These are phyloP conservation scores for Trichonephila inaurata DNA, from an alignment of 1,140 invertebrate genomes.

Conservation along the genomic window DNA sequence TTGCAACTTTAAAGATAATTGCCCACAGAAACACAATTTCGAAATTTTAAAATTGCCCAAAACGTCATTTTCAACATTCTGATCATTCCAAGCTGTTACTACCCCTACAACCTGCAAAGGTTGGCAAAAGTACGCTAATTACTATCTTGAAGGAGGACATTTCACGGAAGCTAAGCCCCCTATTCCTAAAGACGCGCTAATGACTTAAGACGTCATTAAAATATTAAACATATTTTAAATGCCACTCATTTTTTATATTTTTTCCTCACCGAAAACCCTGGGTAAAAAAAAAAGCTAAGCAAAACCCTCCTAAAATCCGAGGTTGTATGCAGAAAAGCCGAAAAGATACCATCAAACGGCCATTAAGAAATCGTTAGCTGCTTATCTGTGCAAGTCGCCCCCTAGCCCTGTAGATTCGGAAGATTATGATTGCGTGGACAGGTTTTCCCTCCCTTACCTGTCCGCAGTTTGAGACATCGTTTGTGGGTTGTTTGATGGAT, in stretches of 20 bases:
- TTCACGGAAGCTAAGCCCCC: constrained; percentile 6
- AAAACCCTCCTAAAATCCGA: neutral
- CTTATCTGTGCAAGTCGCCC: constrained; percentile 44
- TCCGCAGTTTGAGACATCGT: neutral
- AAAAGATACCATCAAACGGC: constrained; percentile 69
- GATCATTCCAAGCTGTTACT: neutral
- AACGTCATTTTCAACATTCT: neutral
- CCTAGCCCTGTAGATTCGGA: neutral
- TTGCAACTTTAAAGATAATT: neutral
- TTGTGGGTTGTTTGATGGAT: constrained; percentile 40
- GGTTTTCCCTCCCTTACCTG: constrained; percentile 40
- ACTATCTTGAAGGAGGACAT: neutral
- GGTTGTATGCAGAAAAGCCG: constrained; percentile 20
- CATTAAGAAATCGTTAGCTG: constrained; percentile 71
- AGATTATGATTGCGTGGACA: constrained; percentile 43
- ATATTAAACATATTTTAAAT: constrained; percentile 69
- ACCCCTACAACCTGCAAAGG: neutral
- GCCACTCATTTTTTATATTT: constrained; percentile 19
- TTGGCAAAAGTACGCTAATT: constrained; percentile 55
- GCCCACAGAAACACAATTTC: neutral
- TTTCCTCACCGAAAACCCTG: neutral
- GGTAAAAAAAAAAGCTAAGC: neutral
- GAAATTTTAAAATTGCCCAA: neutral
- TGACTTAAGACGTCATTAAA: constrained; percentile 69
- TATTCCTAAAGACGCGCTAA: neutral